Conservation (phyloP, 2,888 invertebrate species). For the Merodon equestris region DNA sequence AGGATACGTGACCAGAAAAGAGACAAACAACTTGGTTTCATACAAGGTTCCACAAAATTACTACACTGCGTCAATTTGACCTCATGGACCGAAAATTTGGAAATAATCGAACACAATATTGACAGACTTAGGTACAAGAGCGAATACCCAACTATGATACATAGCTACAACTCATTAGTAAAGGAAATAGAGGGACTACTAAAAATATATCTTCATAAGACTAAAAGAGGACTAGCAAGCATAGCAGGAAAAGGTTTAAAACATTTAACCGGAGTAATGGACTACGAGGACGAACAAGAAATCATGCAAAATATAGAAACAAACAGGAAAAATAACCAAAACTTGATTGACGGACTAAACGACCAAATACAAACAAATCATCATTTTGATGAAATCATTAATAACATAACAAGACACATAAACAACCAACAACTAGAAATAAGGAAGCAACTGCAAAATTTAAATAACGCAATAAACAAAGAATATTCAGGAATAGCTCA, state of each 20-base stretch:
- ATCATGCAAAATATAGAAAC: constrained; percentile 10
- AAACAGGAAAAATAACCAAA: constrained; percentile 14
- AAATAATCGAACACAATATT: constrained; percentile 25
- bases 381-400: neutral
- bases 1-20: constrained; percentile 13
- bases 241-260: constrained; percentile 21
- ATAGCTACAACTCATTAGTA: constrained; percentile 1
- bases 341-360: constrained; percentile 8
- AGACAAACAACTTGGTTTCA: constrained; percentile 14
- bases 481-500: neutral
- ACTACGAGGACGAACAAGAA: constrained; percentile 15
- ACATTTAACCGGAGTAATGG: constrained; percentile 16
- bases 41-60: constrained; percentile 17
- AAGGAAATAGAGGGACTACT: constrained; percentile 2
- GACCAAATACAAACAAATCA: constrained; percentile 1
- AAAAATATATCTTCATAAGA: constrained; percentile 3
- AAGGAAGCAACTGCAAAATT: constrained; percentile 6
- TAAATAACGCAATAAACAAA: constrained; percentile 14
- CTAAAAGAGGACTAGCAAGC: constrained; percentile 5
- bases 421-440: constrained; percentile 22
- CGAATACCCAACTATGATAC: constrained; percentile 15
- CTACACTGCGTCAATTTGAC: constrained; percentile 17
- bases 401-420: constrained; percentile 17
- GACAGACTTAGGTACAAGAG: constrained; percentile 13
- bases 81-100: constrained; percentile 14